phyloP scores from a whole-genome alignment of 2,113 vertebrate genomes.

The Alligator sinensis region DNA sequence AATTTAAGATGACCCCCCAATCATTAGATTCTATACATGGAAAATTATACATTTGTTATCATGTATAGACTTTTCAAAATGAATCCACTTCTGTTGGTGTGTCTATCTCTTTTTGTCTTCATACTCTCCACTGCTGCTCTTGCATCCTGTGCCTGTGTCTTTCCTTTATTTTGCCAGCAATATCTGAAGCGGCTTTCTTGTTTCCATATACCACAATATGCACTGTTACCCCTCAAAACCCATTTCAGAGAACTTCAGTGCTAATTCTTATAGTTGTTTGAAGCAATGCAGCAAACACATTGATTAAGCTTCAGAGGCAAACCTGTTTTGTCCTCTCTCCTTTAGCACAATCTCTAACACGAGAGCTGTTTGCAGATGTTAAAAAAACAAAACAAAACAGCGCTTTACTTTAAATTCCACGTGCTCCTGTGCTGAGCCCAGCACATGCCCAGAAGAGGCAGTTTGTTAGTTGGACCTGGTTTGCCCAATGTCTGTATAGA shows the following conservation, averaged over 20 bases:
- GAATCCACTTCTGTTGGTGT: not conserved
- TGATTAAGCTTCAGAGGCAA: not conserved
- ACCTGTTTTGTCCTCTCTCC: not conserved
- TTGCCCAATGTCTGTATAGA: too few species aligned
- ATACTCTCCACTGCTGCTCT: not conserved
- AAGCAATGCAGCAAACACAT: not conserved
- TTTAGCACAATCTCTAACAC: too few species aligned
- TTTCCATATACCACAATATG: not conserved
- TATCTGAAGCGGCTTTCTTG: not conserved
- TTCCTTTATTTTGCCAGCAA: not conserved
- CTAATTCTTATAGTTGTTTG: not conserved
- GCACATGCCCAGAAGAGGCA: too few species aligned
- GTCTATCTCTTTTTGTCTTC: rapidly evolving
- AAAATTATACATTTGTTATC: not conserved
- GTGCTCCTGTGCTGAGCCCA: too few species aligned
- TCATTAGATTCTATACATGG: too few species aligned
- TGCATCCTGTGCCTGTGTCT: rapidly evolving
- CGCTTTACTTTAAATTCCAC: too few species aligned
- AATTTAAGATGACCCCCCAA: too few species aligned
- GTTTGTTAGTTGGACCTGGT: too few species aligned
- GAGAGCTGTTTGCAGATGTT: too few species aligned
- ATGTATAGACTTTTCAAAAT: not conserved
- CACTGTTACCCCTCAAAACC: not conserved
- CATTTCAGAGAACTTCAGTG: not conserved
- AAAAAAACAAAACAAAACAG: too few species aligned